These are phyloP conservation scores for Eugnorisma glareosa DNA, from an alignment of 2,888 invertebrate species.

Conservation along the genomic window DNA sequence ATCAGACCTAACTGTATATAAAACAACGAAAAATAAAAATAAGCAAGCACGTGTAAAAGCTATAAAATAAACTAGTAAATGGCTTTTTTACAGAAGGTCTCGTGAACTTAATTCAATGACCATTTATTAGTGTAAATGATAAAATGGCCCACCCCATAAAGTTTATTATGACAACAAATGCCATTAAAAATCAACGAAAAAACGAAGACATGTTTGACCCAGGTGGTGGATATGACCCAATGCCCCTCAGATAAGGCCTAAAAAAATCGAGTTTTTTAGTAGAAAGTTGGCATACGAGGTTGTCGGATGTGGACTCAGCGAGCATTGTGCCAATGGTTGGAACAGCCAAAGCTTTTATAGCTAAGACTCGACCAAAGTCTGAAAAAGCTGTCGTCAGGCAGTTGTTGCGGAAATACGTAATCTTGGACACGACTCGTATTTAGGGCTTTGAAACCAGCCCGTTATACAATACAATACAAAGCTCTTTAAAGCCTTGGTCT, in stretches of 20 bases:
- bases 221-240: neutral
- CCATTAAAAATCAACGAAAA: neutral
- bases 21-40: neutral
- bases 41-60: slow-evolving; percentile 6
- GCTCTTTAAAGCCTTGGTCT: neutral
- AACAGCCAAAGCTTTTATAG: neutral
- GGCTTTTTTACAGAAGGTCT: neutral
- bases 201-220: neutral
- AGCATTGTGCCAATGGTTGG: neutral
- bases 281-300: neutral
- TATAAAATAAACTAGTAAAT: slow-evolving; percentile 15
- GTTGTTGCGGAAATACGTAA: neutral
- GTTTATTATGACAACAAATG: neutral
- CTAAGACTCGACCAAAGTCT: neutral
- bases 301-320: neutral
- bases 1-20: slow-evolving; percentile 5
- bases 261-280: neutral
- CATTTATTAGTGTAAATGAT: slow-evolving; percentile 20
- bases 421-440: neutral
- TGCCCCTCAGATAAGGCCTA: neutral
- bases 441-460: too few species aligned
- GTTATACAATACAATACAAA: too few species aligned
- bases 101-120: neutral
- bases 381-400: neutral
- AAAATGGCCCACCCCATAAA: neutral